Conservation (phyloP, 2,888 invertebrate genomes). For the Caenorhabditis zanzibari region DNA sequence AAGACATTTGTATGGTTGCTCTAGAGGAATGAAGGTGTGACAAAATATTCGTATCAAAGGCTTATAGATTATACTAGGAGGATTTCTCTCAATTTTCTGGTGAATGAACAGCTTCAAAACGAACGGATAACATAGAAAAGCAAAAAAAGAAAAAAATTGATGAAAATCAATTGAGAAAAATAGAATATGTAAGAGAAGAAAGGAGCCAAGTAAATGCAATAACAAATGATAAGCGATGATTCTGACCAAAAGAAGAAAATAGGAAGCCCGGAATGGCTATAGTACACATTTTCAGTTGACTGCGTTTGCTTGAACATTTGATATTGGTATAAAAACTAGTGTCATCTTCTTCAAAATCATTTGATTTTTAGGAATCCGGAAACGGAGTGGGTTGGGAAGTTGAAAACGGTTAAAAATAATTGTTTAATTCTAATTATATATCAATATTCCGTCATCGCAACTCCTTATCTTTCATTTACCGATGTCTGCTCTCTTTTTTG, state of each 20-base stretch:
- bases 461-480: conserved; percentile 13
- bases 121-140: conserved; percentile 18
- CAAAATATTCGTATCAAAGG: conserved; percentile 60
- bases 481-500: conserved; percentile 27
- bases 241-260: conserved; percentile 18
- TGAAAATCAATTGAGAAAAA: conserved; percentile 16
- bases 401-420: background rate
- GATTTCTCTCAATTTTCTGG: conserved; percentile 5
- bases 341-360: background rate
- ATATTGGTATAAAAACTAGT: background rate
- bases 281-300: conserved; percentile 50
- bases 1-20: conserved; percentile 44
- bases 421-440: conserved; percentile 19
- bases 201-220: conserved; percentile 41
- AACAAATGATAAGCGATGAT: conserved; percentile 53
- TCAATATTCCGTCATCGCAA: conserved; percentile 1
- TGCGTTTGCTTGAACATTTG: background rate
- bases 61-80: conserved; percentile 41
- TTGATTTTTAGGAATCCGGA: conserved; percentile 1
- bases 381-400: background rate
- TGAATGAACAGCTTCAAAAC: conserved; percentile 7
- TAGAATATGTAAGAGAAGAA: background rate
- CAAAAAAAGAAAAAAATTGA: background rate
- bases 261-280: conserved; percentile 35
- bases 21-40: conserved; percentile 23